Percentiles rank a stretch among this genome's conserved stretches.
Evolutionary conservation across 2,797 vertebrate genomes (phyloP).

Genomic region (Graptemys geographica): DNA sequence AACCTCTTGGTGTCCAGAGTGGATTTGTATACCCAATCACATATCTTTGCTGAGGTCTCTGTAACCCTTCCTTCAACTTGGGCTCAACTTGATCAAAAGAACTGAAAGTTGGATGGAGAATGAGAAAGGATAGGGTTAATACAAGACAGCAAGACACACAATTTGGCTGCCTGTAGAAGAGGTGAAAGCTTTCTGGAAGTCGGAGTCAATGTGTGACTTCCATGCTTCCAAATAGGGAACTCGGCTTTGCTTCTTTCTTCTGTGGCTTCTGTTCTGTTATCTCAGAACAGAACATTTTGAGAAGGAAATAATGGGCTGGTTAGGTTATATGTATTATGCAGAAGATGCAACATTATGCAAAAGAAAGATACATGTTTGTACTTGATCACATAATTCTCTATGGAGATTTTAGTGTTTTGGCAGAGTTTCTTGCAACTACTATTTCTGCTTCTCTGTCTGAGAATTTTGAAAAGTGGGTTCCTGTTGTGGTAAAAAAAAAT

Average conservation of each 20-base stretch:
- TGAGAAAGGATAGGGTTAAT: background rate
- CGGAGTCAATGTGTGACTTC: conserved; percentile 4
- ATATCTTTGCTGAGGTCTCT: too few relatives aligned
- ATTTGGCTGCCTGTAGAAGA: background rate
- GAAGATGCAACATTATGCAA: conserved; percentile 29
- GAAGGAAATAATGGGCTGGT: background rate
- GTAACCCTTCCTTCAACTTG: background rate
- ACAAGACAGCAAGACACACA: background rate
- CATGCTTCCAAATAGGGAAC: background rate
- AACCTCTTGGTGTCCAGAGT: too few relatives aligned
- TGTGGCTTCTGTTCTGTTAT: conserved; percentile 3
- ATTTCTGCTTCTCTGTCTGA: conserved; percentile 59
- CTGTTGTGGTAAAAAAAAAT: conserved; percentile 52
- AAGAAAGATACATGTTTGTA: conserved; percentile 39
- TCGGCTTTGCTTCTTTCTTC: background rate
- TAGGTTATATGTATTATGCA: background rate
- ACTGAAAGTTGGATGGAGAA: background rate
- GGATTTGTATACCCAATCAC: too few relatives aligned
- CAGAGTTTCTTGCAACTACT: conserved; percentile 30
- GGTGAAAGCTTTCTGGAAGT: conserved; percentile 9
- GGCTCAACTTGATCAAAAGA: background rate
- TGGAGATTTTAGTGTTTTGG: conserved; percentile 73
- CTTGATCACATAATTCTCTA: conserved; percentile 39
- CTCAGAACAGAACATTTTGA: conserved; percentile 12
- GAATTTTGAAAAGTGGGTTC: conserved; percentile 63